Base-by-base conservation (phyloP, 2,888 invertebrate genomes). In the Psylliodes chrysocephalus region DNA sequence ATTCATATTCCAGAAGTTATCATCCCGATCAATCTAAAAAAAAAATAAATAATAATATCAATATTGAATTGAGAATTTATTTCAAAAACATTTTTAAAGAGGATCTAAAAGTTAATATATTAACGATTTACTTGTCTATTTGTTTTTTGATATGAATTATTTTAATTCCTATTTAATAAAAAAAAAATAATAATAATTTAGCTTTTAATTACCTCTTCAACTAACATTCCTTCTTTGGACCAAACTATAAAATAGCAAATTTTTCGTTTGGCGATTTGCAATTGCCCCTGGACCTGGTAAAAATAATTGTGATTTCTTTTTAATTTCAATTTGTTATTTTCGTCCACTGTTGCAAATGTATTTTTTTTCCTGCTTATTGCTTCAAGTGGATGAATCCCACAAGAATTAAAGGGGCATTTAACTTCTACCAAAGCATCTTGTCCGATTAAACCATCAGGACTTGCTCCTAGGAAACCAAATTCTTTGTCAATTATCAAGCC, bases 371-470 rank as follows among this genome's bases (percentile, higher is more conserved):
- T 4, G 19, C 22, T n/a, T 22, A 28, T 25, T 7, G 22, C 38
- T 5, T 38, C 38, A 1, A 15, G 5, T 1, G 55, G 55, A 35
- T 55, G 42, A 5, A 22, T 12, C 7, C 22, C 42, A 19, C 12
- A 7, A 1, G 55, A 8, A 8, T 19, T 19, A 42, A 12, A 19
- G 1, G 40, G 55, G 17, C 55, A 55, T 35, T 55, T 55, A 7
- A 55, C n/a, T 35, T 42, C 55, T 12, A 55, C 22, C n/a, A 55
- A 42, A 14, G 7, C 25, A 8, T 55, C 55, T 10, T 55, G 44
- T n/a, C 44, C 42, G 2, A 55, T 17, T 7, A 55, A 28, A 3
- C 55, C 55, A 42, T 14, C 44, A 25, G 55, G 55, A 55, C 44
- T 44, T 15, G 44, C 44, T 30, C 55, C 44, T 19, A 42, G 40